Percentiles rank a stretch among this genome's conserved stretches.
Conservation (phyloP, 2,797 vertebrate species). For the Neomorphus geoffroyi region DNA sequence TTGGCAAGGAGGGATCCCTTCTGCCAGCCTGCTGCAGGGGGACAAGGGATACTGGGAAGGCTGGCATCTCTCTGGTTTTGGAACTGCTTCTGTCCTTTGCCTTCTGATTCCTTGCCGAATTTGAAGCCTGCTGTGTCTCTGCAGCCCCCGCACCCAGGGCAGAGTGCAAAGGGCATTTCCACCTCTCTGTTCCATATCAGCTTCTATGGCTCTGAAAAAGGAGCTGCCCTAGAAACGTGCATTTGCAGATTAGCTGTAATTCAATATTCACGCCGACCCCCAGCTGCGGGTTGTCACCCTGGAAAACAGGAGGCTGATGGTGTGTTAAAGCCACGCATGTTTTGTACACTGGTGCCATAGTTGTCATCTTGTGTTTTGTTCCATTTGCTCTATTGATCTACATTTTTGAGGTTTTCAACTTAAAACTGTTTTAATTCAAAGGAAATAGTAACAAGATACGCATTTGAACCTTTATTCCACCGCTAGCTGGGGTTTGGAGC, state of each 20-base stretch:
- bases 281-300: not conserved
- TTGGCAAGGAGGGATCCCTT: not conserved
- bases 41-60: rapidly evolving
- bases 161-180: not conserved
- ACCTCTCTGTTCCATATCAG: rapidly evolving
- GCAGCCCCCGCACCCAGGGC: not conserved
- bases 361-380: not conserved
- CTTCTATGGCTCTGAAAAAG: not conserved
- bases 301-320: no score
- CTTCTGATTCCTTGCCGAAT: rapidly evolving
- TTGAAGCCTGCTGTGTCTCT: not conserved
- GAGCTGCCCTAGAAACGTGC: not conserved
- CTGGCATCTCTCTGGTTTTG: not conserved
- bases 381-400: rapidly evolving
- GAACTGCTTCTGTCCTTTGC: rapidly evolving
- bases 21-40: rapidly evolving
- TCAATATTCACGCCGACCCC: not conserved
- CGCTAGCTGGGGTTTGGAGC: not conserved
- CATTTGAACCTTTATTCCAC: not conserved
- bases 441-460: not conserved
- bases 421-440: not conserved
- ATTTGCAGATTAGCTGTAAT: not conserved
- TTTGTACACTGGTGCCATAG: rapidly evolving
- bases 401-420: not conserved
- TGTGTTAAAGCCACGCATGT: rapidly evolving